Conservation (phyloP, 1,140 invertebrate species). For the Eulimnadia texana region DNA sequence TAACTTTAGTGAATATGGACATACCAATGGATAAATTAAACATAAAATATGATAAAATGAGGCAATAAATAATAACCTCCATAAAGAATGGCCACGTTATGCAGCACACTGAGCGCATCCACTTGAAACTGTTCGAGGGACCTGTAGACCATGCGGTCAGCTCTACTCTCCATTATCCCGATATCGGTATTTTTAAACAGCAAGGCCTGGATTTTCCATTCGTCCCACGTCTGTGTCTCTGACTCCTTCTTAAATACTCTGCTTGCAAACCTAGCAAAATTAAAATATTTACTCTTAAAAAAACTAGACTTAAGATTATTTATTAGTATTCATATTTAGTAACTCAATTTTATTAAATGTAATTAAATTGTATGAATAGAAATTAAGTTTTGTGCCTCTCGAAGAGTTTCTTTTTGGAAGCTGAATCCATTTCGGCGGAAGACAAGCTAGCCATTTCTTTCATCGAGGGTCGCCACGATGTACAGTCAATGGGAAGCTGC, state of each 20-base stretch:
- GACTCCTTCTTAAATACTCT: background rate
- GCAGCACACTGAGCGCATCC: constrained; percentile 45
- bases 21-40: too few relatives aligned
- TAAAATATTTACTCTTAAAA: background rate
- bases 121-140: constrained; percentile 44
- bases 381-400: too few relatives aligned
- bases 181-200: background rate
- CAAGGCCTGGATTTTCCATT: background rate
- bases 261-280: background rate
- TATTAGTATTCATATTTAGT: too few relatives aligned
- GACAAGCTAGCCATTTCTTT: too few relatives aligned
- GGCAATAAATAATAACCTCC: constrained; percentile 34
- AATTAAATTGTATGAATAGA: too few relatives aligned
- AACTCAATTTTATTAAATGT: too few relatives aligned
- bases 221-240: background rate
- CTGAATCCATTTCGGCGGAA: too few relatives aligned
- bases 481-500: too few relatives aligned
- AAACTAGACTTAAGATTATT: too few relatives aligned
- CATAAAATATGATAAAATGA: background rate
- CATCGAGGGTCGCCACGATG: too few relatives aligned
- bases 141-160: constrained; percentile 24
- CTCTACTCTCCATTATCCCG: constrained; percentile 35
- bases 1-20: too few relatives aligned
- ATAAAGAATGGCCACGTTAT: constrained; percentile 49
- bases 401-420: too few relatives aligned